Evolutionary conservation across 2,888 invertebrate genomes (phyloP), one percentile per base, ranked within the genome.

Genomic region (Thera britannica): DNA sequence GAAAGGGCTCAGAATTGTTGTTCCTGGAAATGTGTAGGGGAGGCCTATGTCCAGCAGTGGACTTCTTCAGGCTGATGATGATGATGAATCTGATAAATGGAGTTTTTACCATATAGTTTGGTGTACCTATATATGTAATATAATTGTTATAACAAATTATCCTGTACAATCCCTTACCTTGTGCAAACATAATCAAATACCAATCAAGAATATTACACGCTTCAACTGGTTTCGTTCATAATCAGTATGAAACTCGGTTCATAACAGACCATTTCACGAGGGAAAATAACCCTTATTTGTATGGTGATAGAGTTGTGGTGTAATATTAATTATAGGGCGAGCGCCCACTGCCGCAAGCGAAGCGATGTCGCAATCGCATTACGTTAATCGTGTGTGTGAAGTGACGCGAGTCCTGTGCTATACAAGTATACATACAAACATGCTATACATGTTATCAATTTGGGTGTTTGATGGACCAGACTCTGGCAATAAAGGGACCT

Each of bases 371-470:
- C 72, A 80, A 86, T 84, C 78, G 78, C 73, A 78, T 86, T 83
- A 82, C 80, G 70, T 74, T 88, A 86, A 88, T 88, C 86, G 83
- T 72, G 72, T 88, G 77, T 84, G 82, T 77, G 82, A 81, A 81
- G 82, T 83, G 88, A 85, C 77, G 85, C 83, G 82, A 69, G 72
- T n/a, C 65, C 44, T 49, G 62, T 62, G 57, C 57, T 57, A 69
- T 60, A 11, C 38, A 55, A 11, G 11, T 38, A 55, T n/a, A 11
- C 23, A 35, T 51, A 59, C 49, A 54, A 12, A 5, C 36, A 52
- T 41, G 36, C 48, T 6, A 11, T 65, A 38, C 55, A 57, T 51
- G 56, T 48, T 55, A 46, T 41, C 46, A 52, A 54, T 58, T 51
- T 46, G 34, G 46, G 34, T 54, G 54, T 54, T 23, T 35, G 65